Evolutionary conservation across 2,888 invertebrate species (phyloP), one percentile per base, ranked within the genome.

Genomic region (Pilophorus perplexus): DNA sequence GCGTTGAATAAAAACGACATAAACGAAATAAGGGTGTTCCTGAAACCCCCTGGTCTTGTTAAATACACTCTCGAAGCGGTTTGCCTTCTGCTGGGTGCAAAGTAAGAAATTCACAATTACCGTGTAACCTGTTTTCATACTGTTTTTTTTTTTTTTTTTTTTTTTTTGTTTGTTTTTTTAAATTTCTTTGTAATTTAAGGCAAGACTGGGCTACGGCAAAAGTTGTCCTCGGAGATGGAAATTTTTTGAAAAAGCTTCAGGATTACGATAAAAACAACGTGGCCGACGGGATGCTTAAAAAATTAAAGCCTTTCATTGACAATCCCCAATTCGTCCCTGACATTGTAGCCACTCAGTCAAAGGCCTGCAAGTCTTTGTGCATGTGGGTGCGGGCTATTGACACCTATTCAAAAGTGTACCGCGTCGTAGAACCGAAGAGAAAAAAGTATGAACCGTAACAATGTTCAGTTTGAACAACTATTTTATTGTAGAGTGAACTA

Each of bases 321-420:
- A 86, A 93, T 77, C 89, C 90, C 62, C 90, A 93, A 73, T 95
- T 95, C 75, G 82, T 85, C 10, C 93, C 94, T 0, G 89, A 88
- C 59, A 82, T 84, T 72, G 90, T 95, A 1, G 90, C 88, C 25
- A 91, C 88, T 75, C 92, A 89, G 4, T 89, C 88, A 2, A 85
- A 90, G 83, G 93, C 93, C 0, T 93, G 93, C 74, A 88, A 87
- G 72, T 93, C 93, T 6, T 86, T 95, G 79, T 93, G 93, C 72
- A 83, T 93, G 76, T 95, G 95, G 95, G 93, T 94, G 5, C 83
- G 88, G 74, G 94, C 95, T 0, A 88, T 95, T 71, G 91, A 93
- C 73, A 86, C 87, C 75, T 95, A 94, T 75, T 87, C 93, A 0
- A 89, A 89, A 78, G 88, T 93, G 0, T 92, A 86, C 77, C 84